Evolutionary conservation across 2,888 invertebrate species (phyloP).

Genomic region (Hyposoter didymator): DNA sequence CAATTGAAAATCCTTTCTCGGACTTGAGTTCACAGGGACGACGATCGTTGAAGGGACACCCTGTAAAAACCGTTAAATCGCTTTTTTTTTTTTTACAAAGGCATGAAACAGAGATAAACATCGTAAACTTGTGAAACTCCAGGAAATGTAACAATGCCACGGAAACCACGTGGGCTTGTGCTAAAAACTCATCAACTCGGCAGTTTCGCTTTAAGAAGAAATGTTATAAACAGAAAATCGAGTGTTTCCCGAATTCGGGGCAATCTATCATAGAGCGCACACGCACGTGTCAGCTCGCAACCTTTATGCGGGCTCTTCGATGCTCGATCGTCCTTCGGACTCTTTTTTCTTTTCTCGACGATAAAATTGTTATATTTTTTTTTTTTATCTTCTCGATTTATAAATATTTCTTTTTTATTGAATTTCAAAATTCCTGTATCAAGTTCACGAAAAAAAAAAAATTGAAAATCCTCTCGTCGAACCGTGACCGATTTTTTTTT

Average conservation of each 20-base stretch:
- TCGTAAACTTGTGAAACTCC: constrained; percentile 14
- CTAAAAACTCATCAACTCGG: neutral
- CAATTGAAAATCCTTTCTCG: neutral
- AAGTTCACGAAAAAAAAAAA: too few relatives aligned
- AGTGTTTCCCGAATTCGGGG: neutral
- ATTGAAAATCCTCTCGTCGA: too few relatives aligned
- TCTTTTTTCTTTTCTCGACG: too few relatives aligned
- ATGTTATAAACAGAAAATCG: constrained; percentile 24
- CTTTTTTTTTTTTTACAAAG: too few relatives aligned
- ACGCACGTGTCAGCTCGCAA: neutral
- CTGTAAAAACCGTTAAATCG: neutral
- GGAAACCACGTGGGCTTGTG: neutral
- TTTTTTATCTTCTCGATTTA: too few relatives aligned
- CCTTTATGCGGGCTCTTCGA: neutral
- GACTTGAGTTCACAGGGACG: neutral
- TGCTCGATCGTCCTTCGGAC: neutral
- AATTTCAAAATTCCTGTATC: too few relatives aligned
- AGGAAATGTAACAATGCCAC: constrained; percentile 17
- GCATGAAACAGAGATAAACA: neutral
- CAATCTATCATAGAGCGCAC: constrained; percentile 40
- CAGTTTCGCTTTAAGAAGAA: neutral
- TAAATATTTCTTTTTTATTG: too few relatives aligned
- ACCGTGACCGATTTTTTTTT: too few relatives aligned
- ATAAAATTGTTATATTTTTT: too few relatives aligned
- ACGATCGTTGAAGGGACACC: neutral